phyloP scores from a whole-genome alignment of 2,888 invertebrate genomes.

The Scaptomyza tumidula region DNA sequence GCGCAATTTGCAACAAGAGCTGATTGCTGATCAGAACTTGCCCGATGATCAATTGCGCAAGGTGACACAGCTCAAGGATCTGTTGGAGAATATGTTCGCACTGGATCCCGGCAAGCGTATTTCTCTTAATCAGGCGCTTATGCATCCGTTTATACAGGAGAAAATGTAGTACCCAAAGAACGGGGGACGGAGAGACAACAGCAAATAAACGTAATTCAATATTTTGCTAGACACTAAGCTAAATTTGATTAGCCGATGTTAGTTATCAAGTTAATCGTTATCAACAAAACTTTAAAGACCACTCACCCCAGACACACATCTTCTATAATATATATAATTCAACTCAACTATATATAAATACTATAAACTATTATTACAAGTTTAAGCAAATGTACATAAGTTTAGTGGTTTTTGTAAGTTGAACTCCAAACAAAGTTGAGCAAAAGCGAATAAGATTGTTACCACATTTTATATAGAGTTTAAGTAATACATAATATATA shows the following conservation, averaged over 20 bases:
- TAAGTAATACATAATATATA: constrained; percentile 36
- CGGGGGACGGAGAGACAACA: constrained; percentile 1
- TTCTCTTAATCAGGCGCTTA: constrained; percentile 96
- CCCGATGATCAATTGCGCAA: constrained; percentile 95
- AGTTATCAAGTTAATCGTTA: constrained; percentile 55
- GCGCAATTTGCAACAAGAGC: constrained; percentile 93
- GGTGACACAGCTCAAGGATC: constrained; percentile 95
- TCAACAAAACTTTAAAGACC: constrained; percentile 35
- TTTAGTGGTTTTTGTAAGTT: constrained; percentile 46
- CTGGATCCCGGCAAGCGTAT: constrained; percentile 96
- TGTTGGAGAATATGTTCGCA: constrained; percentile 95
- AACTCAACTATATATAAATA: constrained; percentile 21
- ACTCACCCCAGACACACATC: constrained; percentile 27
- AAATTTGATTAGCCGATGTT: constrained; percentile 51
- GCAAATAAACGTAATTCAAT: constrained; percentile 67
- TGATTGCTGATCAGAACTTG: constrained; percentile 94
- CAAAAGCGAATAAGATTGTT: constrained; percentile 46
- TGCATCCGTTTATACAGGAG: constrained; percentile 98
- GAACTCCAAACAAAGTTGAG: constrained; percentile 19
- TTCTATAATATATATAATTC: constrained; percentile 19
- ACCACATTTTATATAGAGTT: constrained; percentile 25
- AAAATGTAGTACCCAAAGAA: constrained; percentile 87
- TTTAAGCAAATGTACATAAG: constrained; percentile 51
- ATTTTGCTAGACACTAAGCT: constrained; percentile 64
- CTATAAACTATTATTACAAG: constrained; percentile 32